Base-by-base conservation (phyloP, 35 echinoderm and acorn worm species). In the Acanthaster planci region DNA sequence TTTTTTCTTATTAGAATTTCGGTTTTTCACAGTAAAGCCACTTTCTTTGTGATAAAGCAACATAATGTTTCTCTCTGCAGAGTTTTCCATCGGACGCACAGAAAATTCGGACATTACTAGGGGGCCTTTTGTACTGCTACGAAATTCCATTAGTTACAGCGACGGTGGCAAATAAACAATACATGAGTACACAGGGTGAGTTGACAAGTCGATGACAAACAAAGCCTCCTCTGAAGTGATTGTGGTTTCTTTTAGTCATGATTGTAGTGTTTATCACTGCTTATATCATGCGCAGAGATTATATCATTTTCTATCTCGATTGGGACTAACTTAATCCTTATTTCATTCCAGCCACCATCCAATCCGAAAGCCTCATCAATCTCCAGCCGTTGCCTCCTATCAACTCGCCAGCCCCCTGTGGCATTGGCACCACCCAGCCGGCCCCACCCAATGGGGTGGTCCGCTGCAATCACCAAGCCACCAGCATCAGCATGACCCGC, bases 21-120 rank as follows among this genome's bases (percentile, higher is more conserved):
- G n/a, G n/a, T n/a, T n/a, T n/a, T n/a, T n/a, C n/a, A n/a, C n/a
- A n/a, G n/a, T n/a, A n/a, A n/a, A n/a, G n/a, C n/a, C n/a, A n/a
- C n/a, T n/a, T n/a, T n/a, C n/a, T n/a, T n/a, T n/a, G n/a, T n/a
- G n/a, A n/a, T n/a, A n/a, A n/a, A n/a, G n/a, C n/a, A n/a, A n/a
- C n/a, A 21, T 21, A 7, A 51, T 37, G 34, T 88, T 82, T 37
- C 22, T 84, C 32, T 60, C 78, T 79, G n/a, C 89, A 98, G 95
- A 93, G 91, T 84, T 93, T 98, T 51, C 95, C 95, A 7, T 86
- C 89, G 84, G 95, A 98, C 50, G 52, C 64, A 1, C 95, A 98
- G 57, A 98, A 98, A 85, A 90, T 98, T 19, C 84, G 95, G 17
- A 98, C 85, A 5, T 79, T 93, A 36, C 88, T 98, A 8, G 92